phyloP scores from a whole-genome alignment of 2,888 invertebrate genomes.

The Andrena marginata region DNA sequence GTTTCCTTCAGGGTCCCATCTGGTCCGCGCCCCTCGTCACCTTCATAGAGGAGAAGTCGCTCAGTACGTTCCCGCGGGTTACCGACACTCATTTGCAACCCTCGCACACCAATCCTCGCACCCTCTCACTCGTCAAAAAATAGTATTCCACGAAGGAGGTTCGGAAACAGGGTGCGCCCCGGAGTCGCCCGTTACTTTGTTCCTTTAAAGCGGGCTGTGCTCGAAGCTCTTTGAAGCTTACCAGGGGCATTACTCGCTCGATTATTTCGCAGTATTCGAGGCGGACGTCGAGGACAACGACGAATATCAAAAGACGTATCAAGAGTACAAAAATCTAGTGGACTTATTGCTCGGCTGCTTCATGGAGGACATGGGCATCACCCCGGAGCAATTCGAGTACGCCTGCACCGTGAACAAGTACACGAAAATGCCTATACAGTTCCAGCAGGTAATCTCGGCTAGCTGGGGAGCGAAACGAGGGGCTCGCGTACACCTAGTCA shows the following conservation, averaged over 20 bases:
- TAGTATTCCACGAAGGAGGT: neutral
- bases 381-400: slow-evolving; percentile 94
- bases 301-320: slow-evolving; percentile 92
- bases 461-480: neutral
- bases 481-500: neutral
- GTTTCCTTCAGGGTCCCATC: slow-evolving; percentile 95
- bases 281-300: slow-evolving; percentile 90
- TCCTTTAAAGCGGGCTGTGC: too few species aligned
- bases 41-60: slow-evolving; percentile 96
- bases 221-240: too few species aligned
- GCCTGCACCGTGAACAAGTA: slow-evolving; percentile 88
- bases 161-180: neutral
- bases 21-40: slow-evolving; percentile 97
- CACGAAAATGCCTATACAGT: slow-evolving; percentile 85
- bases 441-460: slow-evolving; percentile 85
- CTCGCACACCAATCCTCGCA: too few species aligned
- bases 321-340: slow-evolving; percentile 96
- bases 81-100: too few species aligned
- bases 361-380: slow-evolving; percentile 96
- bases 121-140: slow-evolving; percentile 18
- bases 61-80: slow-evolving; percentile 88
- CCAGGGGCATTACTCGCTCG: neutral
- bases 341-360: slow-evolving; percentile 96
- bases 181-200: too few species aligned
- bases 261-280: slow-evolving; percentile 91